Evolutionary conservation across 2,113 vertebrate species (phyloP).

Genomic region (Helogale parvula): DNA sequence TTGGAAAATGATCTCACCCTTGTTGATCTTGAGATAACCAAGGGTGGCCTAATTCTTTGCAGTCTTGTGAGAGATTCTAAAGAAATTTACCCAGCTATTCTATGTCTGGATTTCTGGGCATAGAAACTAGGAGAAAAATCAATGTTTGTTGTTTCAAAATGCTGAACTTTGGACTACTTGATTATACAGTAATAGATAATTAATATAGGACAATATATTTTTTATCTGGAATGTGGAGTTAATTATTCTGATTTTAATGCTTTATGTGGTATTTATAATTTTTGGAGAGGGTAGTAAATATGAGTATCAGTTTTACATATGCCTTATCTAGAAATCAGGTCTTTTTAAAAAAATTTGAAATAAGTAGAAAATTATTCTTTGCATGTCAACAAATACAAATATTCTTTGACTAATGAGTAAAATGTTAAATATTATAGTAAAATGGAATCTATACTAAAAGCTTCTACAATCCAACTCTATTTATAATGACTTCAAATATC

Average conservation of each 20-base stretch:
- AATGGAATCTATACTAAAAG: background rate
- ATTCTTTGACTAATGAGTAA: background rate
- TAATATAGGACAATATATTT: background rate
- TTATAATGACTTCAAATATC: background rate
- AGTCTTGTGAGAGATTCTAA: background rate
- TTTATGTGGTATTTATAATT: background rate
- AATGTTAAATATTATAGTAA: background rate
- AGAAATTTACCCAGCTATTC: background rate
- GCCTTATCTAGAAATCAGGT: background rate
- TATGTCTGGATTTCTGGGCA: background rate
- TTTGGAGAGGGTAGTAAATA: background rate
- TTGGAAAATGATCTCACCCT: background rate
- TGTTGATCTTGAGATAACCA: background rate
- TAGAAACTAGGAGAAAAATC: background rate
- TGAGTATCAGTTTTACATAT: background rate
- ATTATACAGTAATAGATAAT: background rate
- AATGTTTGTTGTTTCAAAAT: background rate
- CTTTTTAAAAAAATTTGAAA: background rate
- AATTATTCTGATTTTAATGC: background rate
- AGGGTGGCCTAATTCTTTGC: too few species aligned
- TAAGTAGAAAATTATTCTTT: background rate
- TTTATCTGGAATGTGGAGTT: background rate
- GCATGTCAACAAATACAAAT: background rate
- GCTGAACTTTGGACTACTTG: background rate
- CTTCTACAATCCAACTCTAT: constrained; percentile 16